Percentiles rank a stretch among this genome's conserved stretches.
Conservation (phyloP, 2,113 vertebrate genomes). For the Trochalopteron elliotii region DNA sequence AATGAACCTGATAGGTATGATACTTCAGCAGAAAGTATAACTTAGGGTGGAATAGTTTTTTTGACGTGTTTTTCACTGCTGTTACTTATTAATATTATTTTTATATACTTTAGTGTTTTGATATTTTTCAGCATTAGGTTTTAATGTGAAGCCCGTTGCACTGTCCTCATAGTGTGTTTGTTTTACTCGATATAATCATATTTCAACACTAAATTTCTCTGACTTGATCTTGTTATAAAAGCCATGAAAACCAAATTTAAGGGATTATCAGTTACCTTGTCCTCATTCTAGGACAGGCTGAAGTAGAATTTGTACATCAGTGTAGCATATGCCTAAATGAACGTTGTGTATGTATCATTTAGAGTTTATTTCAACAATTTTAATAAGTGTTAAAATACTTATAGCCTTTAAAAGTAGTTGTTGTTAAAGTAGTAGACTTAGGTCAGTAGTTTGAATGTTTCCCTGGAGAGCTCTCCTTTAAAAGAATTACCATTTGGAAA, state of each 20-base stretch:
- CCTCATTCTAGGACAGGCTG: not conserved
- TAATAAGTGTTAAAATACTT: not conserved
- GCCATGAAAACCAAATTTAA: not conserved
- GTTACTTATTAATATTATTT: not conserved
- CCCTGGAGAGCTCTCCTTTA: not conserved
- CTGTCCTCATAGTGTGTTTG: not conserved
- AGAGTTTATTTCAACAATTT: not conserved
- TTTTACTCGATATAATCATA: not conserved
- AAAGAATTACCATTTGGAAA: not conserved
- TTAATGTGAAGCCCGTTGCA: not conserved
- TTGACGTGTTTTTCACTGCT: not conserved
- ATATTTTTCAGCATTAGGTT: not conserved
- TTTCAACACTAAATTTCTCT: not conserved
- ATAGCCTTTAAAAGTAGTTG: not conserved
- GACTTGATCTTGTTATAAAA: not conserved
- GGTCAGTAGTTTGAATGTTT: not conserved
- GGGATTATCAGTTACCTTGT: not conserved
- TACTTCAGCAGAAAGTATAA: not conserved
- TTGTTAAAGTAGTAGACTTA: not conserved
- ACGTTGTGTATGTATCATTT: not conserved
- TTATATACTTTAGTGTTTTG: not conserved
- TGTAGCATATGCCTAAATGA: not conserved
- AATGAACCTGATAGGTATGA: constrained; percentile 83
- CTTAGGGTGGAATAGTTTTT: not conserved
- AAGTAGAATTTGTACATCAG: not conserved